Base-by-base conservation (phyloP, 2,797 vertebrate genomes). In the Carapus acus region DNA sequence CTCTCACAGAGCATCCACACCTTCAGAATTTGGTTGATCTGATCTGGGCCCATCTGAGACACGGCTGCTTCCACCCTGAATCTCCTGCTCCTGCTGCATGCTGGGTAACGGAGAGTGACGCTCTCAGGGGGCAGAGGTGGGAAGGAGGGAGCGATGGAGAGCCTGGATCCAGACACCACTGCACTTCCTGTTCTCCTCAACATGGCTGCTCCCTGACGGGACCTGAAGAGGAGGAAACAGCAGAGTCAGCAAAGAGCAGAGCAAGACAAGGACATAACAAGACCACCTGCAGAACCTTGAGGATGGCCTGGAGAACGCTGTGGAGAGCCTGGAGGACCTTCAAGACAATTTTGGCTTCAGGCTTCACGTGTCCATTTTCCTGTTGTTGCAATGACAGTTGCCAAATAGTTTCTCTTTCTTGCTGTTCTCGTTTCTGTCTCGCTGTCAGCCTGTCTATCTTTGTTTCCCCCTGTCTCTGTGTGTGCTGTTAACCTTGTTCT, bases 1-100 rank as follows among this genome's bases (percentile, higher is more conserved):
- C 5, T 9, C 9, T 27, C 5, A 5, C 9, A 5, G 24, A 9
- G 24, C 24, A n/a, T 27, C 24, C 24, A 5, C 5, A 82, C 79
- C 69, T 79, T 83, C 7, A 87, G 55, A 15, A 79, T 63, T 7
- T 8, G 46, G 46, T 82, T 64, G n/a, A 86, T 67, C 54, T 85
- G 76, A 20, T 58, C 51, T 1, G 8, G 34, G 17, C 44, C 57
- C 47, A 77, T 73, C 41, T 67, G 76, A 9, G 21, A 63, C 3
- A 8, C 39, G 49, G 68, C 69, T 37, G 53, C 29, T n/a, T 49
- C 60, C 1, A 7, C 19, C 42, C 47, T 53, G 56, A 80, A 76
- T 46, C 56, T 76, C 65, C 78, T 79, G 37, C 31, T 73, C 20
- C 50, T 38, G 6, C 14, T 65, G 56, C 43, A 23, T 66, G 62